A percentile compares a stretch with the other conserved stretches of the same genome.
These are phyloP conservation scores for Matsumurasca onukii DNA, from an alignment of 1,140 invertebrate genomes.

Conservation along the genomic window DNA sequence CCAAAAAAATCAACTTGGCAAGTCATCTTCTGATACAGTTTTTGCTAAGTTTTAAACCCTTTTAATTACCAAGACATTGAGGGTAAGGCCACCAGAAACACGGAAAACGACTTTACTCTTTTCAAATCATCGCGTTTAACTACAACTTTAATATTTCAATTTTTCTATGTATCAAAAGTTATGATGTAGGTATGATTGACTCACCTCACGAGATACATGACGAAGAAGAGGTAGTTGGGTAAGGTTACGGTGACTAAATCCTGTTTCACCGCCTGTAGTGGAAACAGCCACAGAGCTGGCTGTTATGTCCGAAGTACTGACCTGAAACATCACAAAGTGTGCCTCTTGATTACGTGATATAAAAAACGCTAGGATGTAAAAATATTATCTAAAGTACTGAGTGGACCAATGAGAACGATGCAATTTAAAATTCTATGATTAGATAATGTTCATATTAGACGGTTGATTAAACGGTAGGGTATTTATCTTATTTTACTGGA, in stretches of 20 bases:
- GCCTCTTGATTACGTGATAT: neutral
- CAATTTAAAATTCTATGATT: neutral
- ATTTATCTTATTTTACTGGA: neutral
- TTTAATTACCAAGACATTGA: neutral
- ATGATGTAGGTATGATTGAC: neutral
- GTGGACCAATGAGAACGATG: neutral
- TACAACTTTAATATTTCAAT: neutral
- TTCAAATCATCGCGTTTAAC: neutral
- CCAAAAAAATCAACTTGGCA: too few species aligned
- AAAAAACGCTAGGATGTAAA: neutral
- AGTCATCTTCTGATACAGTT: neutral
- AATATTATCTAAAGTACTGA: neutral
- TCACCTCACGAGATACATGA: conserved; percentile 7
- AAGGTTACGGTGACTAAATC: conserved; percentile 38
- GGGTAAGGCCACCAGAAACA: neutral
- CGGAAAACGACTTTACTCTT: neutral
- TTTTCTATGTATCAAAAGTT: neutral
- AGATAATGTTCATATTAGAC: neutral
- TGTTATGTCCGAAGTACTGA: conserved; percentile 39
- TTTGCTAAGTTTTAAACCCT: neutral
- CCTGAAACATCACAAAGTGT: conserved; percentile 35
- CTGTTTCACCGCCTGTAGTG: conserved; percentile 38
- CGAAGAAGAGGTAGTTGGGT: conserved; percentile 37
- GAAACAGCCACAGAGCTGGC: conserved; percentile 35
- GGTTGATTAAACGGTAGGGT: neutral